phyloP scores from a whole-genome alignment of 2,113 vertebrate species.

The Pipra filicauda region DNA sequence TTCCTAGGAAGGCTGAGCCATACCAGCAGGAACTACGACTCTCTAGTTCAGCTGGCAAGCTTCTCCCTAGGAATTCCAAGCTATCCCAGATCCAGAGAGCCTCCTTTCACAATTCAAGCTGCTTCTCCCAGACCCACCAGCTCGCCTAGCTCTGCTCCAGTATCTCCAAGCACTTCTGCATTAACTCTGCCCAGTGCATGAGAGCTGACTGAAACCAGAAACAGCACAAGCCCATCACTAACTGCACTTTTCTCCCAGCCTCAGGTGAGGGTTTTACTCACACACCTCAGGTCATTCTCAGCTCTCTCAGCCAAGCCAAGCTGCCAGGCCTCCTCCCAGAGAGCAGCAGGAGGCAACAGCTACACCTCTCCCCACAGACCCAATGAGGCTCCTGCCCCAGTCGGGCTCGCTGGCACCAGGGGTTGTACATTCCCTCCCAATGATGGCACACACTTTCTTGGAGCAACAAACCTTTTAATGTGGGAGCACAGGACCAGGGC shows the following conservation, averaged over 20 bases:
- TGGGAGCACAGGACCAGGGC: background rate
- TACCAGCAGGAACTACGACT: background rate
- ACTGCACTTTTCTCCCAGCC: background rate
- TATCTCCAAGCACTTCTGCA: background rate
- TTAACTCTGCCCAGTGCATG: background rate
- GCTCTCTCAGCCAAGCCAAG: background rate
- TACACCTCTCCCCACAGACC: background rate
- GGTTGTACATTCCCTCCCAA: background rate
- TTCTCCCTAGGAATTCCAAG: background rate
- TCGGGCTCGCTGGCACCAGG: constrained; percentile 42
- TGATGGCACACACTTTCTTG: background rate
- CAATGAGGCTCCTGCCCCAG: background rate
- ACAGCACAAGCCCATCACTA: background rate
- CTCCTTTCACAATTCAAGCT: background rate
- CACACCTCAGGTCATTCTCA: background rate
- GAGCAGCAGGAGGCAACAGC: background rate
- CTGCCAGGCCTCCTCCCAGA: background rate
- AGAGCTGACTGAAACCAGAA: background rate
- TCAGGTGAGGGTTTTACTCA: background rate
- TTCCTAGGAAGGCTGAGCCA: background rate
- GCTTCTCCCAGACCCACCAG: background rate
- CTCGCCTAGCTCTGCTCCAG: background rate
- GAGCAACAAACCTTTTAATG: background rate
- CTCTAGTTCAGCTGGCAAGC: background rate
- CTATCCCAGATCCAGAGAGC: background rate